Percentiles rank a stretch among this genome's conserved stretches.
These are phyloP conservation scores for Agriopis aurantiaria DNA, from an alignment of 2,888 invertebrate species.

Conservation along the genomic window DNA sequence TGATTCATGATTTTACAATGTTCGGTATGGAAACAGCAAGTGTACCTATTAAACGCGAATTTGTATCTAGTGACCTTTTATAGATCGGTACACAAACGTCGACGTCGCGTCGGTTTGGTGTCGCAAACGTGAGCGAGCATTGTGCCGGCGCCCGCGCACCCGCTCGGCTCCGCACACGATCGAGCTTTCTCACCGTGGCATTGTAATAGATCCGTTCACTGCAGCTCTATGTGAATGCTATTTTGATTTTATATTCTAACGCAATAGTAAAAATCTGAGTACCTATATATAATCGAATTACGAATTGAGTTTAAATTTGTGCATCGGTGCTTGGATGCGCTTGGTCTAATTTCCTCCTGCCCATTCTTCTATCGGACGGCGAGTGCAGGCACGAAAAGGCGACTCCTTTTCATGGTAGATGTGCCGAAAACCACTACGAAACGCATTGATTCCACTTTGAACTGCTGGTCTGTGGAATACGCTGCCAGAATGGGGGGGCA, in stretches of 20 bases:
- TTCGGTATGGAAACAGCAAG: slow-evolving; percentile 51
- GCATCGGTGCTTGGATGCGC: too few species aligned
- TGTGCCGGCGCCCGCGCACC: slow-evolving; percentile 52
- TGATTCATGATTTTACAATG: slow-evolving; percentile 50
- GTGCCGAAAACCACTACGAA: too few species aligned
- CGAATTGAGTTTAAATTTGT: too few species aligned
- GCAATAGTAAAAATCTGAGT: neutral
- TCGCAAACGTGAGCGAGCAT: slow-evolving; percentile 71
- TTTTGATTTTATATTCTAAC: slow-evolving; percentile 1
- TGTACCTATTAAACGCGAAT: slow-evolving; percentile 40
- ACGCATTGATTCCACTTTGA: too few species aligned
- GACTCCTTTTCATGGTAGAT: too few species aligned
- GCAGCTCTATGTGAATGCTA: slow-evolving; percentile 63
- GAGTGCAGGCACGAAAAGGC: too few species aligned
- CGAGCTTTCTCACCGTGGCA: slow-evolving; percentile 77
- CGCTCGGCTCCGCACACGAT: slow-evolving; percentile 18
- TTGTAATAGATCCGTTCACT: slow-evolving; percentile 76
- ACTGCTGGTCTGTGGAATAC: too few species aligned
- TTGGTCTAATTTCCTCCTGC: too few species aligned
- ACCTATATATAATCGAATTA: neutral
- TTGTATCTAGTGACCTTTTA: slow-evolving; percentile 48
- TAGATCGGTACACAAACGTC: slow-evolving; percentile 35
- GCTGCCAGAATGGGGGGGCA: too few species aligned
- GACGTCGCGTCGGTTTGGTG: slow-evolving; percentile 63
- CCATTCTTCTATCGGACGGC: too few species aligned